phyloP scores from a whole-genome alignment of 2,113 vertebrate species.

The Engraulis encrasicolus region DNA sequence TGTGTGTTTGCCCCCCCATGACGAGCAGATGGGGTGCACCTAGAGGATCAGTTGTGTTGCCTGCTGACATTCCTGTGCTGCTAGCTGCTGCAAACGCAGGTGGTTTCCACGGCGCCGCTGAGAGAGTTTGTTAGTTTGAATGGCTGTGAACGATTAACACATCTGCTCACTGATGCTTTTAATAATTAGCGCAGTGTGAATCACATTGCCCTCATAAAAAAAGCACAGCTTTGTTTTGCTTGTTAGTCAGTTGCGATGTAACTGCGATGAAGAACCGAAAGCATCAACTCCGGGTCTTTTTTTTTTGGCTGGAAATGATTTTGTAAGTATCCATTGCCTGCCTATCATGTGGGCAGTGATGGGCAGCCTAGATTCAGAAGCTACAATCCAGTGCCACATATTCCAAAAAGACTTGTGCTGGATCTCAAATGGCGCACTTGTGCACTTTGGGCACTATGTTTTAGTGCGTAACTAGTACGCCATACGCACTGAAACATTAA shows the following conservation, averaged over 20 bases:
- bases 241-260: background rate
- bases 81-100: background rate
- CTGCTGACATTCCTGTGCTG: background rate
- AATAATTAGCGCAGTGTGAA: background rate
- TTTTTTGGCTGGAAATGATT: too few species aligned
- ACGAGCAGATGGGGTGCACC: conserved; percentile 1
- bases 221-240: background rate
- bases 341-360: too few species aligned
- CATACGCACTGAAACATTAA: too few species aligned
- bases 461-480: too few species aligned
- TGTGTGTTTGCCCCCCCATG: conserved; percentile 43
- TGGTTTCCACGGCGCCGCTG: too few species aligned
- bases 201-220: background rate
- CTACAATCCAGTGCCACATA: too few species aligned
- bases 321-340: too few species aligned
- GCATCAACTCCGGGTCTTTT: background rate
- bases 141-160: background rate
- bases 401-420: too few species aligned
- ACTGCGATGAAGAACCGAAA: background rate
- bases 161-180: background rate
- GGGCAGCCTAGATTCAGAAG: too few species aligned
- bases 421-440: too few species aligned
- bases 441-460: too few species aligned
- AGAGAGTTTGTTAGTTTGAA: background rate
- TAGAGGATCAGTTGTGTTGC: background rate